phyloP scores from a whole-genome alignment of 2,888 invertebrate genomes.

The Drosophila falleni region DNA sequence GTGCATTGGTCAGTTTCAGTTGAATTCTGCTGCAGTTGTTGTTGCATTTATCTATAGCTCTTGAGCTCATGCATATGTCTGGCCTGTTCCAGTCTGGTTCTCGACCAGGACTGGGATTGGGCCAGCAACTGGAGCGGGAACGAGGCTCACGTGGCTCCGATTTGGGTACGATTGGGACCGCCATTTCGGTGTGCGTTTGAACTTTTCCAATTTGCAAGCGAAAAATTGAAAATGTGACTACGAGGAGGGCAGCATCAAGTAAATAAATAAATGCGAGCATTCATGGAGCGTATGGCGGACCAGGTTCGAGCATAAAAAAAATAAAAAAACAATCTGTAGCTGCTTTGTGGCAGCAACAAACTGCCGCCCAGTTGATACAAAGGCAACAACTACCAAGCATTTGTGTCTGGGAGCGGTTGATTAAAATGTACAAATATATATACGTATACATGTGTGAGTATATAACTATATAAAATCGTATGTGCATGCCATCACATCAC shows the following conservation, averaged over 20 bases:
- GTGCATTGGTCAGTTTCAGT: constrained; percentile 52
- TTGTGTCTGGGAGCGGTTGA: constrained; percentile 81
- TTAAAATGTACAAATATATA: constrained; percentile 70
- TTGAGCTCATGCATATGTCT: constrained; percentile 71
- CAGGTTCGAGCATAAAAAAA: constrained; percentile 48
- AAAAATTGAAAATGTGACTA: constrained; percentile 75
- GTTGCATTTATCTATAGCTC: constrained; percentile 75
- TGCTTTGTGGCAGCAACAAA: constrained; percentile 69
- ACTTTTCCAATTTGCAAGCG: constrained; percentile 81
- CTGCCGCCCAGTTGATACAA: constrained; percentile 63
- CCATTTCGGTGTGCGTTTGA: constrained; percentile 68
- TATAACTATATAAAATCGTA: constrained; percentile 17
- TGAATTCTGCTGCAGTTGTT: constrained; percentile 43
- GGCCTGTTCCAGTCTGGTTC: constrained; percentile 50
- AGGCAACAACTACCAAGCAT: constrained; percentile 44
- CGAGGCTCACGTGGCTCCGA: constrained; percentile 6
- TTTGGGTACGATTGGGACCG: constrained; percentile 37
- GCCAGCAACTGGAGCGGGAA: constrained; percentile 5
- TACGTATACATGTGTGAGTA: constrained; percentile 19
- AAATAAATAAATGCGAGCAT: constrained; percentile 74
- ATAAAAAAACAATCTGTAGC: constrained; percentile 74
- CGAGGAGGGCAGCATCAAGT: constrained; percentile 47
- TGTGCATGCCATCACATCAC: constrained; percentile 20
- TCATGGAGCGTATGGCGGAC: constrained; percentile 14
- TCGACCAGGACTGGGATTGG: constrained; percentile 14